Conservation (phyloP, 2,113 vertebrate species). For the Proterorhinus semilunaris region DNA sequence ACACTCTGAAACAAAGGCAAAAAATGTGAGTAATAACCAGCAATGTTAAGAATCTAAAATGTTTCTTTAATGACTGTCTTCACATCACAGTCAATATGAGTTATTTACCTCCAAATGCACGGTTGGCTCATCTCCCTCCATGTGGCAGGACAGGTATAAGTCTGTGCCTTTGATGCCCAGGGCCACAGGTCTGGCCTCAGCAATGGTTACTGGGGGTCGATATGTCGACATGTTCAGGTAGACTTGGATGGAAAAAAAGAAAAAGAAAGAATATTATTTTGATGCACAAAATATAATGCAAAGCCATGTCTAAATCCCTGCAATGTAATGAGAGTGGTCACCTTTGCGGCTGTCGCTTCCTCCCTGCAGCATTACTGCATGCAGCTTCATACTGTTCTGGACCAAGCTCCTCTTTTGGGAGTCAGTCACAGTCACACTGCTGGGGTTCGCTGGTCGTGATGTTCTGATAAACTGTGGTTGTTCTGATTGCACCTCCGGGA, state of each 20-base stretch:
- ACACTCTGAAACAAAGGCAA: slow-evolving; percentile 44
- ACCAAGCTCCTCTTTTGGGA: slow-evolving; percentile 53
- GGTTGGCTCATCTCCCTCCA: slow-evolving; percentile 13
- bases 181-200: slow-evolving; percentile 42
- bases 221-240: slow-evolving; percentile 66
- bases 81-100: background rate
- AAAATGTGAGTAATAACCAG: background rate
- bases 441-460: background rate
- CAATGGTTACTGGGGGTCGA: background rate
- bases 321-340: slow-evolving; percentile 13
- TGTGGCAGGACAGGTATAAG: slow-evolving; percentile 62
- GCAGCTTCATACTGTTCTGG: slow-evolving; percentile 58
- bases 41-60: background rate
- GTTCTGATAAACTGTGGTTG: slow-evolving; percentile 22
- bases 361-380: slow-evolving; percentile 63
- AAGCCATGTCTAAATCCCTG: background rate
- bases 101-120: slow-evolving; percentile 69
- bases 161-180: slow-evolving; percentile 61
- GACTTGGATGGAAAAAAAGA: slow-evolving; percentile 48
- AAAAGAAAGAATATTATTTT: background rate
- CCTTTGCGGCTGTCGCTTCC: slow-evolving; percentile 50
- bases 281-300: background rate
- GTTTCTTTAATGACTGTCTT: background rate
- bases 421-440: slow-evolving; percentile 52
- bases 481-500: background rate